Evolutionary conservation across 2,888 invertebrate genomes (phyloP), one percentile per base, ranked within the genome.

Genomic region (Gnatocerus cornutus): DNA sequence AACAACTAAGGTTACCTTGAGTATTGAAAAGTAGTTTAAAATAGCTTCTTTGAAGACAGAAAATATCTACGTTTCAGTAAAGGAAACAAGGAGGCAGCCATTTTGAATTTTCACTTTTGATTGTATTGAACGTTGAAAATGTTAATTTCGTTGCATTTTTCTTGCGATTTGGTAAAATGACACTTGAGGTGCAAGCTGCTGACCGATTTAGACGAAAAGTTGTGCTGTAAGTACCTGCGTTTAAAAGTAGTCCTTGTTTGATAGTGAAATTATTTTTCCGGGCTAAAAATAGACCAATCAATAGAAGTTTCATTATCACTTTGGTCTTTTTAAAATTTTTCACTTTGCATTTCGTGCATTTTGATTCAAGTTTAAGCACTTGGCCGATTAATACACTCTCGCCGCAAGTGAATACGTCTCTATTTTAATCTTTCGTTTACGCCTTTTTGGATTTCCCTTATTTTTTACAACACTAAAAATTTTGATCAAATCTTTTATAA

Each of bases 21-120:
- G 64, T 69, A 70, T 71, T 52, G 68, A 55, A 70, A 74, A 74
- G 66, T 58, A 70, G 71, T 78, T 75, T 75, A 79, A 80, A 81
- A 77, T 79, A 79, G 76, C 74, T 75, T 75, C 75, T 78, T 77
- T 72, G 78, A 76, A 80, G 80, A 80, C 79, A 80, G 81, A 79
- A 77, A 75, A 76, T 78, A 76, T 78, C 79, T 77, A 72, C 79
- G 79, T 78, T 77, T 80, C 73, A 71, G 70, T 74, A 79, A 80
- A 81, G 81, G 84, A 82, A 84, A 78, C 80, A 75, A 77, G 76
- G 71, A 73, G 77, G 79, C 77, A 74, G 85, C 85, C 85, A 85
- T 85, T 80, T 85, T 85, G 85, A 80, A 84, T 84, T 85, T 84
- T 85, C 85, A 85, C 85, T 85, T 85, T 85, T 84, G 84, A 84